Evolutionary conservation across 2,888 invertebrate species (phyloP), one percentile per base, ranked within the genome.

Genomic region (Lampropteryx suffumata): DNA sequence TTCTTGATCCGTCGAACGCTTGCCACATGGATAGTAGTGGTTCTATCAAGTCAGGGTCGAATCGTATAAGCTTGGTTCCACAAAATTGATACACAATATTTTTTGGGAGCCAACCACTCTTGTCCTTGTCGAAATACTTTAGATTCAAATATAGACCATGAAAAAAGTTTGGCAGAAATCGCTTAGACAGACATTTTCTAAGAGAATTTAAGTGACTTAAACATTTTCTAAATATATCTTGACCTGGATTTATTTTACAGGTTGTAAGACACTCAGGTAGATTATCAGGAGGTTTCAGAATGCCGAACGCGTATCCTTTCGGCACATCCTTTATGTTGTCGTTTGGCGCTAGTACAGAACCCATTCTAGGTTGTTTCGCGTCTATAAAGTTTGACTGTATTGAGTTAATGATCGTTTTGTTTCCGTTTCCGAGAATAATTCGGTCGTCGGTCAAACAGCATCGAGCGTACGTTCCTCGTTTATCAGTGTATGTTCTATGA

Each of bases 41-140:
- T 62, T 92, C 90, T n/a, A 92, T 78, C 12, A 90, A 69, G 14
- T 65, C 50, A n/a, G 84, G 78, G 52, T 91, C 82, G 64, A 92
- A 90, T 55, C 82, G 73, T 33, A 92, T 79, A 0, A 82, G 61
- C 54, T 83, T 79, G 28, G 78, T 75, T 2, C 66, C 74, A 62
- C 91, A 92, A 55, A 82, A 69, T 8, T 82, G 59, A 59, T 91
- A 91, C 9, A 92, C 82, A 1, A 70, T 57, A 3, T 80, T 66
- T 57, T 90, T 83, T 0, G 80, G 77, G 1, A 92, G 66, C 85
- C 87, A 91, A 7, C 88, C 90, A 3, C 75, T 75, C 50, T 82
- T 81, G 8, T 84, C 79, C 69, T 70, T 69, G 67, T 90, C 79
- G 61, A 67, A 71, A 70, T 74, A 74, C 63, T 83, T 81, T 53